A percentile compares a stretch with the other conserved stretches of the same genome.
These are phyloP conservation scores for Volucella inanis DNA, from an alignment of 2,888 invertebrate genomes.

Conservation along the genomic window DNA sequence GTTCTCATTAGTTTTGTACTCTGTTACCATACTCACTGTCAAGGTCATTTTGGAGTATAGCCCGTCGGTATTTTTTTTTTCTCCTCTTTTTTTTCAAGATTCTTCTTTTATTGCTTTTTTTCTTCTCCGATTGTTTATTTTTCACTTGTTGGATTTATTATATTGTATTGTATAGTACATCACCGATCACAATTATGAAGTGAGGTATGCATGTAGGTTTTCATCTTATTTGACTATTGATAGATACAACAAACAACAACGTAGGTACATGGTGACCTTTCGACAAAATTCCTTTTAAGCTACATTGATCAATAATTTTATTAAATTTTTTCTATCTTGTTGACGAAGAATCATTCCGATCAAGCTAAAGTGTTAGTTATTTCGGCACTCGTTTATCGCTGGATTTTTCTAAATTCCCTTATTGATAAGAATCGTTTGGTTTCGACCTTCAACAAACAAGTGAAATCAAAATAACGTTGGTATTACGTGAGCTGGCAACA, in stretches of 20 bases:
- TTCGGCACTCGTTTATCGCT: slow-evolving; percentile 18
- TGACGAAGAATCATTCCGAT: background rate
- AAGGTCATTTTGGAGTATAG: slow-evolving; percentile 72
- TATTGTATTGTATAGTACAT: background rate
- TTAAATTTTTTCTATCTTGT: background rate
- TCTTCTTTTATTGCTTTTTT: slow-evolving; percentile 9
- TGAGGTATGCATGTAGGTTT: background rate
- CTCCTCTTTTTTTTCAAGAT: slow-evolving; percentile 3
- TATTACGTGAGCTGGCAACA: slow-evolving; percentile 18
- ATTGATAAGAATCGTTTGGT: slow-evolving; percentile 20
- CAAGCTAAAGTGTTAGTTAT: background rate
- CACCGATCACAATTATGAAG: slow-evolving; percentile 28
- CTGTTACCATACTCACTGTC: slow-evolving; percentile 72
- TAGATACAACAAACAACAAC: too few relatives aligned
- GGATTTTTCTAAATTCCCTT: slow-evolving; percentile 12
- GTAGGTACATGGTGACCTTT: too few relatives aligned
- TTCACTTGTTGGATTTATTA: slow-evolving; percentile 65
- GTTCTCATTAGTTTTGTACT: slow-evolving; percentile 68
- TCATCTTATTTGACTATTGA: too few relatives aligned
- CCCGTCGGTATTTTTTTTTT: slow-evolving; percentile 52
- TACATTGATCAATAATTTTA: background rate
- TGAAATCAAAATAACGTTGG: background rate
- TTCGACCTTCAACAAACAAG: slow-evolving; percentile 3
- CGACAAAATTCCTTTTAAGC: too few relatives aligned
- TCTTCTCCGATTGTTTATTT: slow-evolving; percentile 17